Conservation (phyloP, 2,888 invertebrate species). For the Drosophila pseudotakahashii region DNA sequence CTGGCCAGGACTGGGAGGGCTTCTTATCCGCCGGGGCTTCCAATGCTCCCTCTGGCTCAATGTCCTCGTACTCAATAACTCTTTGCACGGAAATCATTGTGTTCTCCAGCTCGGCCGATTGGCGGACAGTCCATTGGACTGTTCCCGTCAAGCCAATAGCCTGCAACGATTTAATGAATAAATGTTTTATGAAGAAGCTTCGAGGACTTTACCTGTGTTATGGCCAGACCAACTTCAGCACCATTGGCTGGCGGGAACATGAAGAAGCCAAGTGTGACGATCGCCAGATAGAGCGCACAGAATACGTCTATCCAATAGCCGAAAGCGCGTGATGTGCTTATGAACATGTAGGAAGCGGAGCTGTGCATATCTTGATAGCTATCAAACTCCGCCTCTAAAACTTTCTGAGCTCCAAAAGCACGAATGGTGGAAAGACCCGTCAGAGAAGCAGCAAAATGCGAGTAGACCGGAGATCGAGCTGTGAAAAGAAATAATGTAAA, state of each 20-base stretch:
- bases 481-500: no score
- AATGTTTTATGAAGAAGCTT: neutral
- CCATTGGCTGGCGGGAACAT: conserved; percentile 88
- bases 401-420: conserved; percentile 92
- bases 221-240: conserved; percentile 91
- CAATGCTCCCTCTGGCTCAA: conserved; percentile 85
- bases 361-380: conserved; percentile 93
- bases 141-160: conserved; percentile 90
- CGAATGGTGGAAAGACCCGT: conserved; percentile 96
- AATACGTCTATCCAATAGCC: conserved; percentile 96
- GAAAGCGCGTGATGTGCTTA: conserved; percentile 95
- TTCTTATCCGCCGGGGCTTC: conserved; percentile 87
- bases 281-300: conserved; percentile 93
- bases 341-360: conserved; percentile 95
- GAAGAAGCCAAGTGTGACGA: conserved; percentile 94
- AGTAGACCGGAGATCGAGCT: conserved; percentile 97
- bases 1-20: conserved; percentile 90
- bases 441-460: conserved; percentile 94
- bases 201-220: conserved; percentile 86
- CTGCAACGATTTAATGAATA: conserved; percentile 14
- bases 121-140: conserved; percentile 93
- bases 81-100: conserved; percentile 96
- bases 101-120: conserved; percentile 94
- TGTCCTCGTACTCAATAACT: conserved; percentile 88
- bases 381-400: conserved; percentile 92